These are phyloP conservation scores for Thripadectes ignobilis DNA, from an alignment of 2,797 vertebrate genomes.

Conservation along the genomic window DNA sequence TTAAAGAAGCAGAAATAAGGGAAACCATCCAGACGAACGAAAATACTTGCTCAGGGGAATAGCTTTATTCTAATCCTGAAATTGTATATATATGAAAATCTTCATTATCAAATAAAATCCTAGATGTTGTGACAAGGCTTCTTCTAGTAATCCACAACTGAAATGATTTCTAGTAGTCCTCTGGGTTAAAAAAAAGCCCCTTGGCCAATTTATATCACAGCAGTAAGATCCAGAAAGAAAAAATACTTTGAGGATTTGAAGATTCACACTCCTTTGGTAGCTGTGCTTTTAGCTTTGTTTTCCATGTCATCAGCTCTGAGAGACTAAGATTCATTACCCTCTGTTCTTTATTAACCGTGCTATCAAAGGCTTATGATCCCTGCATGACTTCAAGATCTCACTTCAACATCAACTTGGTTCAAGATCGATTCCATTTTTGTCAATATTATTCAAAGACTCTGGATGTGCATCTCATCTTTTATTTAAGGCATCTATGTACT, in stretches of 20 bases:
- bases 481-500: slow-evolving; percentile 59
- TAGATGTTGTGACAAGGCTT: background rate
- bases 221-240: slow-evolving; percentile 18
- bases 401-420: slow-evolving; percentile 53
- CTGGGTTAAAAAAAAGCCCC: background rate
- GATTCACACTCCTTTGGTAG: background rate
- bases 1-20: background rate
- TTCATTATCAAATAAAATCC: slow-evolving; percentile 36
- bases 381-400: slow-evolving; percentile 63
- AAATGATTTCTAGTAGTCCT: background rate
- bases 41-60: slow-evolving; percentile 1
- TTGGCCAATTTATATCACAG: background rate
- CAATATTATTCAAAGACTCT: slow-evolving; percentile 70
- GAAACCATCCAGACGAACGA: background rate
- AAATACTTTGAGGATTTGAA: slow-evolving; percentile 12
- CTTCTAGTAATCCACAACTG: slow-evolving; percentile 15
- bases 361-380: slow-evolving; percentile 65
- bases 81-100: slow-evolving; percentile 7
- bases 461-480: slow-evolving; percentile 72
- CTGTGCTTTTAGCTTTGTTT: slow-evolving; percentile 60
- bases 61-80: slow-evolving; percentile 11
- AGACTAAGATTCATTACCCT: slow-evolving; percentile 43
- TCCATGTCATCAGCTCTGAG: slow-evolving; percentile 44
- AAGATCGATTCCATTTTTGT: slow-evolving; percentile 67
- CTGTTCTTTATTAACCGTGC: slow-evolving; percentile 66